Base-by-base conservation (phyloP, 2,797 vertebrate species). In the Anguilla obscura region DNA sequence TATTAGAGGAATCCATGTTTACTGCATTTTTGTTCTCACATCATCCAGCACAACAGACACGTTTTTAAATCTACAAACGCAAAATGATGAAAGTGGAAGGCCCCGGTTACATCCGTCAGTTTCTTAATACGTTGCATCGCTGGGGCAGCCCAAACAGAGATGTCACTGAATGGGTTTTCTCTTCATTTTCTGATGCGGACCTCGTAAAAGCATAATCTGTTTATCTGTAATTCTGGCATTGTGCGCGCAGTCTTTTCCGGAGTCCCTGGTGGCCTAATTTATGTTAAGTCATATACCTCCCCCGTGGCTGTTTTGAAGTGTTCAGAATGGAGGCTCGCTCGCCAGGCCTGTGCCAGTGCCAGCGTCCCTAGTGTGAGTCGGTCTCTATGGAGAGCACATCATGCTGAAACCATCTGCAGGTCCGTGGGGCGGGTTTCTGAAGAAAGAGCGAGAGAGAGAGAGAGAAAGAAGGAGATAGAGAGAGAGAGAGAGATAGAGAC, bases 181-280 rank as follows among this genome's bases (percentile, higher is more conserved):
- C 86, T 89, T 88, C 91, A 90, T 92, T 92, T 87, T 74, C 52
- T 63, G 88, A 89, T 84, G 87, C 88, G 90, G 89, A 91, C 92
- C 90, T 93, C 91, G 93, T 6, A 76, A 76, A 92, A 84, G 88
- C 90, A 54, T 91, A 86, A 89, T 52, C 88, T 91, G 90, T 95
- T 95, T 95, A 93, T 95, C 93, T 94, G 92, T 89, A 95, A 94
- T 95, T 93, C 94, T 95, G 93, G 90, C 94, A 93, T 94, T 95
- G 94, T 94, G 94, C 94, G 94, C 95, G 94, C 95, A 92, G 95
- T 50, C 76, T 95, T 92, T 76, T 95, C 92, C 92, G 92, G 91
- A 91, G 95, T 96, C 96, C 96, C 96, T 95, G 96, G 96, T 97
- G 96, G 96, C 95, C 96, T 96, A 97, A 97, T 97, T 97, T 97